Evolutionary conservation across 2,797 vertebrate species (phyloP).

Genomic region (Neopelma chrysocephalum): DNA sequence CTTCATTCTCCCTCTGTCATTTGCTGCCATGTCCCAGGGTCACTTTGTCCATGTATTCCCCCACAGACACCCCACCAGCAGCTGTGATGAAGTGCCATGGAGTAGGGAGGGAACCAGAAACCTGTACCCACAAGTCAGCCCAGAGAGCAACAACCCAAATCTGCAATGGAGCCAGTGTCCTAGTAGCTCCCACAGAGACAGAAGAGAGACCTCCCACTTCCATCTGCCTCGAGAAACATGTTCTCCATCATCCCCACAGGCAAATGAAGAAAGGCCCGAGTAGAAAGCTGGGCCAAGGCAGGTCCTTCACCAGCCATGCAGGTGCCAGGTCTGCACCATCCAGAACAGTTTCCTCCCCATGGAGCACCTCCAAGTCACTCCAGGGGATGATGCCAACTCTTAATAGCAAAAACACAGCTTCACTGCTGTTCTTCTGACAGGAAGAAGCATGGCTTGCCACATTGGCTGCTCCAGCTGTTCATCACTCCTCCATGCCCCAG

Average conservation of each 20-base stretch:
- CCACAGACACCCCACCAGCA: neutral
- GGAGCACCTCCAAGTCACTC: neutral
- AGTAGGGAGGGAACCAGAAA: neutral
- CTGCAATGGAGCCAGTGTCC: neutral
- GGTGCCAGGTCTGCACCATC: neutral
- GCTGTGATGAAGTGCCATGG: neutral
- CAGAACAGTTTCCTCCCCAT: neutral
- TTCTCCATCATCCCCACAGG: neutral
- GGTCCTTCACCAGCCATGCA: neutral
- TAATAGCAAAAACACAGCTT: neutral
- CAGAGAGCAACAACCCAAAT: neutral
- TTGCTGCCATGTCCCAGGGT: neutral
- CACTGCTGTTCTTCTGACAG: neutral
- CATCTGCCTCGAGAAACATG: neutral
- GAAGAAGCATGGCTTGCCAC: neutral
- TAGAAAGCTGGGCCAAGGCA: neutral
- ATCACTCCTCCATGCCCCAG: neutral
- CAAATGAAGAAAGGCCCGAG: rapidly evolving
- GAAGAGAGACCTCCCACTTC: neutral
- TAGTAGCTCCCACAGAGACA: neutral
- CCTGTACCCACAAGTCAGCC: neutral
- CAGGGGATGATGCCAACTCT: neutral
- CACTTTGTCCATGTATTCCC: rapidly evolving
- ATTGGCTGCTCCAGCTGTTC: neutral
- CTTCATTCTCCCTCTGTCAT: neutral